These are phyloP conservation scores for Pachyseris speciosa DNA, from an alignment of 64 coral and sea anemone genomes.

Conservation along the genomic window DNA sequence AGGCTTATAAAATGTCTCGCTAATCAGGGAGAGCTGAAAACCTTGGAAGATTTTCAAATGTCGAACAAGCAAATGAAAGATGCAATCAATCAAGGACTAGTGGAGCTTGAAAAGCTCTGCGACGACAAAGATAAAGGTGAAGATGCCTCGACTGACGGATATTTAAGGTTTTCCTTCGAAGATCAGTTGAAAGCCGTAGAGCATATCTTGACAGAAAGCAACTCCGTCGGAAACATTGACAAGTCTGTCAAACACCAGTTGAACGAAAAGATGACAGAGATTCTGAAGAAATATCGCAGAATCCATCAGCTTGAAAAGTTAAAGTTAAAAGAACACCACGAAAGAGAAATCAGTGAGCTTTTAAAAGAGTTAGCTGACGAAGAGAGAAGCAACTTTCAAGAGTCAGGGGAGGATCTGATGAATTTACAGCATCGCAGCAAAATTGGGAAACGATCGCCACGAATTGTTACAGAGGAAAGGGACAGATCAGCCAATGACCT, in stretches of 20 bases:
- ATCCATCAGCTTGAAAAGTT: slow-evolving; percentile 66
- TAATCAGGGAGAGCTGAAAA: background rate
- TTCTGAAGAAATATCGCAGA: slow-evolving; percentile 35
- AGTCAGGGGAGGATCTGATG: background rate
- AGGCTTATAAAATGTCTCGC: background rate
- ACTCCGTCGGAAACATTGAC: background rate
- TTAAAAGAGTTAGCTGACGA: slow-evolving; percentile 67
- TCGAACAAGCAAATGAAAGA: slow-evolving; percentile 47
- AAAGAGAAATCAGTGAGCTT: slow-evolving; percentile 45
- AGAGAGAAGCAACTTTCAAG: slow-evolving; percentile 29
- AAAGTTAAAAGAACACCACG: slow-evolving; percentile 19
- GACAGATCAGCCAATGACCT: background rate
- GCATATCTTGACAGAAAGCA: background rate
- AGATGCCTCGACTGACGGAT: background rate
- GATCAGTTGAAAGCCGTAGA: slow-evolving; percentile 63
- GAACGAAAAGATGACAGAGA: slow-evolving; percentile 29
- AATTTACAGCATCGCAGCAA: background rate
- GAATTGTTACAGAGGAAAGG: background rate
- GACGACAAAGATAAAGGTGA: background rate
- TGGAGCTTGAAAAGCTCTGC: slow-evolving; percentile 1
- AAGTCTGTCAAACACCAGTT: background rate
- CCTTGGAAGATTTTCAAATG: slow-evolving; percentile 6
- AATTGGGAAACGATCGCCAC: background rate
- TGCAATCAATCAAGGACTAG: slow-evolving; percentile 7
- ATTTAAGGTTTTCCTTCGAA: background rate